phyloP scores from a whole-genome alignment of 2,888 invertebrate genomes.

The Allacma fusca region DNA sequence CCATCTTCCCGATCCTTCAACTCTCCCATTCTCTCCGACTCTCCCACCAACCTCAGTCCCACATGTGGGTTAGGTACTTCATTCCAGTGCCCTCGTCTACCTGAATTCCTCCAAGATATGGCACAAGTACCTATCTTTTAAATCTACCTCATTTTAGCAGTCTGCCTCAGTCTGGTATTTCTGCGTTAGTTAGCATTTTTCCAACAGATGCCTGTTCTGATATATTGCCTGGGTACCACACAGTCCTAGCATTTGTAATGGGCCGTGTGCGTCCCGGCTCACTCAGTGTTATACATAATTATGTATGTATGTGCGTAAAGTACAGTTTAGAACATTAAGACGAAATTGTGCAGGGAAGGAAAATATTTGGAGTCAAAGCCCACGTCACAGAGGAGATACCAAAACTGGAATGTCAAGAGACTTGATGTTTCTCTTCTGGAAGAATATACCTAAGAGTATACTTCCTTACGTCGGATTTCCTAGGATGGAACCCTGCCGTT shows the following conservation, averaged over 20 bases:
- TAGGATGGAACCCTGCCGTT: conserved; percentile 33
- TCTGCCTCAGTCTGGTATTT: not conserved
- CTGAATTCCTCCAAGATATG: not conserved
- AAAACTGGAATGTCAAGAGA: conserved; percentile 2
- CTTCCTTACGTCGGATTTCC: conserved; percentile 16
- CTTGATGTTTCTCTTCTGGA: not conserved
- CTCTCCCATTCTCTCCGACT: not conserved
- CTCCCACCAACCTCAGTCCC: not conserved
- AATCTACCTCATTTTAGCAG: not conserved
- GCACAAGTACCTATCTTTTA: not conserved
- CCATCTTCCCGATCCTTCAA: conserved; percentile 37
- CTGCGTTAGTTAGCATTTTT: too few relatives aligned
- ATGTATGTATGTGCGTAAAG: too few relatives aligned
- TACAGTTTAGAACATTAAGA: too few relatives aligned
- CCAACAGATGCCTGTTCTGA: too few relatives aligned
- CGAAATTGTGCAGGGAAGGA: too few relatives aligned
- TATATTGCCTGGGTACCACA: too few relatives aligned
- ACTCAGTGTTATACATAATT: too few relatives aligned
- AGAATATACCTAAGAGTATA: not conserved
- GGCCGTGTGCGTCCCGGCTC: too few relatives aligned
- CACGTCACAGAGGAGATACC: not conserved
- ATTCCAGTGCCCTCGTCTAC: not conserved
- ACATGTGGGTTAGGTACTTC: not conserved
- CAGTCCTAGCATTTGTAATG: too few relatives aligned
- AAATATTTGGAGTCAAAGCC: too few relatives aligned